These are phyloP conservation scores for Caenorhabditis briggsae DNA, from an alignment of 1,140 invertebrate species.

Conservation along the genomic window DNA sequence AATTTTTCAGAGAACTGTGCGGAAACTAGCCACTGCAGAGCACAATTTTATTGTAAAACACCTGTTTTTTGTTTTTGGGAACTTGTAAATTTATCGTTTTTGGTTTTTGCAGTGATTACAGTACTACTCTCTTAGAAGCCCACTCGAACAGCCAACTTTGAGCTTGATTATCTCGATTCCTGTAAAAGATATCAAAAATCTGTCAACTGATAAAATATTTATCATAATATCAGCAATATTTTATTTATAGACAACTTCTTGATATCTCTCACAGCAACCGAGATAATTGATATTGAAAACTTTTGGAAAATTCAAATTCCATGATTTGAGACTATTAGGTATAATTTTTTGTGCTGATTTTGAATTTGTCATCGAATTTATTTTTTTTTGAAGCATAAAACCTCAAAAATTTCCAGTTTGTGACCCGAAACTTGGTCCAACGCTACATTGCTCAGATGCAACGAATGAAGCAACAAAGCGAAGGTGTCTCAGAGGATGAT, in stretches of 20 bases:
- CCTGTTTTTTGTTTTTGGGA: neutral
- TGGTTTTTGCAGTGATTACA: no score
- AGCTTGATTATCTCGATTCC: no score
- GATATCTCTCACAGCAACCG: no score
- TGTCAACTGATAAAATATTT: no score
- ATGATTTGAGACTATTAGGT: no score
- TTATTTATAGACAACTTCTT: no score
- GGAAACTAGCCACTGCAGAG: slow-evolving; percentile 48
- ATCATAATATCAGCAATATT: no score
- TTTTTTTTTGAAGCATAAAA: neutral
- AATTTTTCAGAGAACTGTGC: slow-evolving; percentile 66
- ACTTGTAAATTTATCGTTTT: neutral
- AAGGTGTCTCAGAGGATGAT: slow-evolving; percentile 93
- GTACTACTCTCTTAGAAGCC: no score
- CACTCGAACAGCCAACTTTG: no score
- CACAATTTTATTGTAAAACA: slow-evolving; percentile 58
- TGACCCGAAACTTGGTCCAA: slow-evolving; percentile 86
- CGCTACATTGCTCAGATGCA: slow-evolving; percentile 89
- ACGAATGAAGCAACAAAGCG: slow-evolving; percentile 85
- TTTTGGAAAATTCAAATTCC: neutral
- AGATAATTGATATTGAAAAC: neutral
- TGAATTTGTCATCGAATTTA: neutral
- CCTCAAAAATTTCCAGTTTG: slow-evolving; percentile 79
- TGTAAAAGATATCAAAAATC: no score
- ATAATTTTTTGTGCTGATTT: neutral